These are phyloP conservation scores for Meliscaeva auricollis DNA, from an alignment of 2,888 invertebrate genomes.

Conservation along the genomic window DNA sequence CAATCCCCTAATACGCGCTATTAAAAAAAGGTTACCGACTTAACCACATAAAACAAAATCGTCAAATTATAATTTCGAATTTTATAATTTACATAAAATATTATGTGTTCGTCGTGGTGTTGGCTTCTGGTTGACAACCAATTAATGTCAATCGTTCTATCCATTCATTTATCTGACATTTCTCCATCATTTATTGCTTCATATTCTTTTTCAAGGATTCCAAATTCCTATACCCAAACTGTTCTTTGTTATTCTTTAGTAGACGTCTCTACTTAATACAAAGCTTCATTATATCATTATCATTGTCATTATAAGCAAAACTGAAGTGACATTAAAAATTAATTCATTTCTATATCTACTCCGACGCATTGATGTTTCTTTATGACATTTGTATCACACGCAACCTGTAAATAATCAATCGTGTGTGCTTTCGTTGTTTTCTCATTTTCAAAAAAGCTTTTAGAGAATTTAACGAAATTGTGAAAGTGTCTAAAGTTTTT, in stretches of 20 bases:
- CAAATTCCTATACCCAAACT: not conserved
- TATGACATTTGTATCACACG: slow-evolving; percentile 36
- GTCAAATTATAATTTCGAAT: no score
- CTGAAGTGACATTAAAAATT: slow-evolving; percentile 54
- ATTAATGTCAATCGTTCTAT: no score
- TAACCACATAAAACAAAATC: no score
- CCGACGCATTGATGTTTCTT: slow-evolving; percentile 36
- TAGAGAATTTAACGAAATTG: slow-evolving; percentile 8
- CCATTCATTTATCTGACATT: no score
- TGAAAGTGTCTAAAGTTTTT: not conserved
- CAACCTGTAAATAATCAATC: slow-evolving; percentile 37
- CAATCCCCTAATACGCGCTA: no score
- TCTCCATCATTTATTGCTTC: not conserved
- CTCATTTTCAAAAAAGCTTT: not conserved
- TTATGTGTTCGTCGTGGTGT: no score
- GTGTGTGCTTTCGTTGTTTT: slow-evolving; percentile 3
- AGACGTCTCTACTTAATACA: slow-evolving; percentile 37
- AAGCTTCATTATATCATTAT: slow-evolving; percentile 36
- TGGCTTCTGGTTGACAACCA: no score
- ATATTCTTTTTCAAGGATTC: not conserved
- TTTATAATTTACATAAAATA: no score
- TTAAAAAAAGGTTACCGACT: no score
- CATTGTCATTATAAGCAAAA: slow-evolving; percentile 41
- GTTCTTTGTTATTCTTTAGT: not conserved
- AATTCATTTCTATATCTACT: slow-evolving; percentile 59